Evolutionary conservation across 1,140 invertebrate species (phyloP), one percentile per base, ranked within the genome.

Genomic region (Drosophila kohkoa): DNA sequence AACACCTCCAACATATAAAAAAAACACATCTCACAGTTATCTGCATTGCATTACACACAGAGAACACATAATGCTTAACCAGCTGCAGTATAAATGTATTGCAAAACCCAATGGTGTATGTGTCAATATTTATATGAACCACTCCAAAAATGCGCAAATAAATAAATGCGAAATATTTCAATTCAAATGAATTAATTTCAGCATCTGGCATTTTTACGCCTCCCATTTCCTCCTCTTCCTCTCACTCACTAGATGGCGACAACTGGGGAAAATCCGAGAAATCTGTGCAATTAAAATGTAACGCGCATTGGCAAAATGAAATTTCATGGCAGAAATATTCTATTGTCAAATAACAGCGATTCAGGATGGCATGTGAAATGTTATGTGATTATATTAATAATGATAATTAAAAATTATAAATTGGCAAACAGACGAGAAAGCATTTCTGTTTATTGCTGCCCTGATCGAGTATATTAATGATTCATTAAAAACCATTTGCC

Each of bases 181-280:
- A 75, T 74, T 72, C 66, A 79, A 86, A 81, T 86, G 71, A 79
- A 86, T 86, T 79, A 81, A 86, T 86, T 85, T 86, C 59, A 86
- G 68, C 76, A 81, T 75, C 71, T 85, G 85, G 69, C 66, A 75
- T 78, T 86, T 77, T 46, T 30, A 43, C 67, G 70, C 43, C 45
- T 20, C 60, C 38, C 8, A 15, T 45, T 16, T 28, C 64, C 43
- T 46, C 60, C 32, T 38, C 20, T 30, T 60, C 25, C 3, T 10
- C 35, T 0, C 46, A 5, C n/a, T 20, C 32, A 15, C 52, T 6
- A 32, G 28, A 51, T 25, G 28, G 15, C 11, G 1, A 20, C 48
- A 46, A 15, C 25, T 6, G 54, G 43, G 32, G 32, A 65, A 45
- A 72, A 62, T 70, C 60, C 46, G 35, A 11, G 43, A 75, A 74